Percentiles rank a stretch among this genome's conserved stretches.
These are phyloP conservation scores for Panonychus citri DNA, from an alignment of 1,140 invertebrate species.

Conservation along the genomic window DNA sequence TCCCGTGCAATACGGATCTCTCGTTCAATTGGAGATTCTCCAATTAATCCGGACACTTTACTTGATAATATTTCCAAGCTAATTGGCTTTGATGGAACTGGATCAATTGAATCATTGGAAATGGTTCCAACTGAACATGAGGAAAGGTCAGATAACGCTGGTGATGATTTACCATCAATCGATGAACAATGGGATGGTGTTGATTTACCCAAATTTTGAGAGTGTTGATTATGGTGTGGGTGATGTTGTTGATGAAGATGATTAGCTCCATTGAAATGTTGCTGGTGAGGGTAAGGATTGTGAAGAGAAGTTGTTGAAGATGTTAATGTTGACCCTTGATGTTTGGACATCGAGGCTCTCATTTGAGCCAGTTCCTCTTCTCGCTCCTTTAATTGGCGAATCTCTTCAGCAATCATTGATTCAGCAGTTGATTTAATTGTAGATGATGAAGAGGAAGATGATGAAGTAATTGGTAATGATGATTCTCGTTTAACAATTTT, in stretches of 20 bases:
- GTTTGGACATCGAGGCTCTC: constrained; percentile 5
- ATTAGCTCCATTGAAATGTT: not conserved
- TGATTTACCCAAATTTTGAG: not conserved
- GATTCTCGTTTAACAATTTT: too few relatives aligned
- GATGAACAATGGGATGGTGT: not conserved
- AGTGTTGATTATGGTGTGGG: not conserved
- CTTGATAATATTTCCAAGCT: not conserved
- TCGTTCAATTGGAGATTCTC: constrained; percentile 32
- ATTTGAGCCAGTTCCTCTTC: constrained; percentile 25
- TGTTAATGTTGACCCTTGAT: not conserved
- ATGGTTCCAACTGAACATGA: not conserved
- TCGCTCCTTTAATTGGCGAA: constrained; percentile 24
- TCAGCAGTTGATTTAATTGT: constrained; percentile 15
- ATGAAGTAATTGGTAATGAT: too few relatives aligned
- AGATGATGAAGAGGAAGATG: too few relatives aligned
- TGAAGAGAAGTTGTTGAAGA: too few relatives aligned
- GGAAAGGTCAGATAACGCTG: not conserved
- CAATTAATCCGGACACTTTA: constrained; percentile 11
- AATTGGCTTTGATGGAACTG: not conserved
- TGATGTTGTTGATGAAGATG: not conserved
- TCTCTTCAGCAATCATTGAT: constrained; percentile 26
- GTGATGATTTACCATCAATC: not conserved
- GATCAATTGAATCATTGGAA: not conserved
- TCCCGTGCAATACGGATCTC: constrained; percentile 30
- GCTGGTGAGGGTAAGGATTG: not conserved